Evolutionary conservation across 2,888 invertebrate species (phyloP).

Genomic region (Gymnocheta viridis): DNA sequence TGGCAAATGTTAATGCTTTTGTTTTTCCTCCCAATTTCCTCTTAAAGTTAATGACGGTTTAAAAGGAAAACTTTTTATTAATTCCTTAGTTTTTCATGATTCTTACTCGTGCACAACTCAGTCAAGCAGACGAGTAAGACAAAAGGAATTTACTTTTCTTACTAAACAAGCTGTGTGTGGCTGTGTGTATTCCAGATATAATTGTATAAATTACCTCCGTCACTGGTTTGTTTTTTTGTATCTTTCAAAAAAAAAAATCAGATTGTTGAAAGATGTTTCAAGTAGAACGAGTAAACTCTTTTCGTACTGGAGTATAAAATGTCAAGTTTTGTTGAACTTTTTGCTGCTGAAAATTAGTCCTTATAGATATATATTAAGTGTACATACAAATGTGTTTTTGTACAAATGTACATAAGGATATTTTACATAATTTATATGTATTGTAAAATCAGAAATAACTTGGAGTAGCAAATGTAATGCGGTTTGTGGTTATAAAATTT

Average conservation of each 20-base stretch:
- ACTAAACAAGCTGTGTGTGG: background rate
- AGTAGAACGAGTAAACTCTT: background rate
- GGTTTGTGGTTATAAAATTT: background rate
- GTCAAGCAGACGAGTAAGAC: background rate
- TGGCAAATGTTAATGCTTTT: background rate
- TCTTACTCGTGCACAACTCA: slow-evolving; percentile 15
- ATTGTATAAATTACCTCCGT: slow-evolving; percentile 18
- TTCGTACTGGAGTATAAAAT: background rate
- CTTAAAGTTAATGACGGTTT: slow-evolving; percentile 22
- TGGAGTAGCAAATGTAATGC: background rate
- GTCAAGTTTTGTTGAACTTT: slow-evolving; percentile 23
- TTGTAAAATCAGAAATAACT: slow-evolving; percentile 8
- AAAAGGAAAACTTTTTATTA: slow-evolving; percentile 39
- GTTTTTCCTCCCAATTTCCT: background rate
- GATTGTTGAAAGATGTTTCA: slow-evolving; percentile 9
- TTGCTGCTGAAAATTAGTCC: slow-evolving; percentile 10
- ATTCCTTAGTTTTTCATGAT: slow-evolving; percentile 21
- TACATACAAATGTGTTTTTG: background rate
- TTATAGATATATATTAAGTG: slow-evolving; percentile 24
- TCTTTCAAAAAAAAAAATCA: background rate
- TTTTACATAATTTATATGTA: background rate
- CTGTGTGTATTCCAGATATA: background rate
- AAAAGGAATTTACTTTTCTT: slow-evolving; percentile 14
- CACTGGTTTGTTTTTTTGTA: background rate
- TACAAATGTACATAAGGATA: background rate